Conservation (phyloP, 2,888 invertebrate species). For the Apantesis nais region DNA sequence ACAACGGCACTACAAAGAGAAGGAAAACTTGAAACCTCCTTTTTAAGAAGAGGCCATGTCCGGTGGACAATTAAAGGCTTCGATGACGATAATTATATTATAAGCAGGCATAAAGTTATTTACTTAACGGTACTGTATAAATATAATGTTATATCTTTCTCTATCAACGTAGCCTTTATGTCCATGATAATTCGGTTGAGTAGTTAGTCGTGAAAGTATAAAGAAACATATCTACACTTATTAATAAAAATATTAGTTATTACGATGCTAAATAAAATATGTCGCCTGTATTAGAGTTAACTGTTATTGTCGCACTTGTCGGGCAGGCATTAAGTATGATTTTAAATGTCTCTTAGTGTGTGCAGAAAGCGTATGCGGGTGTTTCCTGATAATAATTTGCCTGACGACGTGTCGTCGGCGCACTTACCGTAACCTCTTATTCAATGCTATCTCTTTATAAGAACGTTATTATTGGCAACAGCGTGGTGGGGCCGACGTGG, state of each 20-base stretch:
- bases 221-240: not conserved
- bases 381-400: slow-evolving; percentile 74
- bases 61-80: too few relatives aligned
- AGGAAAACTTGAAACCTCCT: too few relatives aligned
- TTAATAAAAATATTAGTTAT: not conserved
- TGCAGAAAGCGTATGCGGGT: slow-evolving; percentile 82
- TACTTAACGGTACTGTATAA: too few relatives aligned
- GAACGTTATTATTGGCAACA: slow-evolving; percentile 51
- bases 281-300: not conserved
- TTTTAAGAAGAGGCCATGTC: too few relatives aligned
- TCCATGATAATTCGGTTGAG: not conserved
- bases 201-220: not conserved
- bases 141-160: too few relatives aligned
- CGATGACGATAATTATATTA: too few relatives aligned
- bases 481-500: slow-evolving; percentile 27
- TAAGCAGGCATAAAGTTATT: too few relatives aligned
- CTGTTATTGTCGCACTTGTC: slow-evolving; percentile 52
- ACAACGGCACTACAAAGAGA: too few relatives aligned
- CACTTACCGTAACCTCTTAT: slow-evolving; percentile 67
- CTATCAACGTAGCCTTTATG: too few relatives aligned
- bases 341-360: slow-evolving; percentile 74
- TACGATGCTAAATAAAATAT: not conserved
- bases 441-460: slow-evolving; percentile 58
- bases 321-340: slow-evolving; percentile 70
- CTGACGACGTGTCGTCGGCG: slow-evolving; percentile 63